phyloP scores from a whole-genome alignment of 2,797 vertebrate species.

The Mastacembelus armatus region DNA sequence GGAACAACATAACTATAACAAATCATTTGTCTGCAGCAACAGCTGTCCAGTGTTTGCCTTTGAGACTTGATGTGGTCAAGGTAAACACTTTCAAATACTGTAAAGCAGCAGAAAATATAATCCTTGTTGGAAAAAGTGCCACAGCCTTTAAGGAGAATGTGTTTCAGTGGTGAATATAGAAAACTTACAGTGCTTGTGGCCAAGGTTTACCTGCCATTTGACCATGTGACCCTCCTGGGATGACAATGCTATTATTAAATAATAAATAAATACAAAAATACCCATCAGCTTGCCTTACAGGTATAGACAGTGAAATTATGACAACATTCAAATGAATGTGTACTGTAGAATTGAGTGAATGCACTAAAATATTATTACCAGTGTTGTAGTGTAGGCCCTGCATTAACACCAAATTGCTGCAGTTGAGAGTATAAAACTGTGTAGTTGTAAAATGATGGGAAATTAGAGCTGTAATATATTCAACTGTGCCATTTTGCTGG shows the following conservation, averaged over 20 bases:
- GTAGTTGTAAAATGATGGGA: too few relatives aligned
- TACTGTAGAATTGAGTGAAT: too few relatives aligned
- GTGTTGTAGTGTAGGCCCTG: too few relatives aligned
- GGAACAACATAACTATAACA: too few relatives aligned
- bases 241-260: too few relatives aligned
- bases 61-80: not conserved
- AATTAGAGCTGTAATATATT: too few relatives aligned
- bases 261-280: not conserved
- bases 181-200: not conserved
- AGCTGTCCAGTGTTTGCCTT: not conserved
- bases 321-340: too few relatives aligned
- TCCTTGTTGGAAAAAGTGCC: not conserved
- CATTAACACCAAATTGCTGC: too few relatives aligned
- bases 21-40: slow-evolving; percentile 2
- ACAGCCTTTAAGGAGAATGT: too few relatives aligned
- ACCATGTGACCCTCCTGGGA: not conserved
- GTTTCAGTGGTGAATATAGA: not conserved
- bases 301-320: too few relatives aligned
- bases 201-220: not conserved
- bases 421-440: too few relatives aligned
- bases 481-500: not conserved
- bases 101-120: not conserved
- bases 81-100: not conserved
- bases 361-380: too few relatives aligned
- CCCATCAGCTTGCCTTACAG: not conserved